A percentile compares a stretch with the other conserved stretches of the same genome.
Conservation (phyloP, 2,888 invertebrate species). For the Callimorpha dominula region DNA sequence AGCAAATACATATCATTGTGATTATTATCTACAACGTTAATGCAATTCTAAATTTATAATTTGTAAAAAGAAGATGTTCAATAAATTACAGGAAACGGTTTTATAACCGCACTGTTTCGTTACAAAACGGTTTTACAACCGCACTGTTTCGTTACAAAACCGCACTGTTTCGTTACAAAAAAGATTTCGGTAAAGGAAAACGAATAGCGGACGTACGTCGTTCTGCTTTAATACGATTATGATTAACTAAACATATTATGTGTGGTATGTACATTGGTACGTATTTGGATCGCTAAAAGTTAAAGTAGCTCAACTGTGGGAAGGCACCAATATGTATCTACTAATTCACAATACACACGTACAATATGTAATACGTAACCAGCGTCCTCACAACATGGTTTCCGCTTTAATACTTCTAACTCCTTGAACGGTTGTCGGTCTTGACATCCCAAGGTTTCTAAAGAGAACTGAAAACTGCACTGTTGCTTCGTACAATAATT, state of each 20-base stretch:
- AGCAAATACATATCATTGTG: conserved; percentile 1
- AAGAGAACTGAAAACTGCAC: no score
- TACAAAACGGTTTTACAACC: not conserved
- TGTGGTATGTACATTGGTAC: not conserved
- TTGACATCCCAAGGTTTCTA: no score
- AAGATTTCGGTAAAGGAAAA: not conserved
- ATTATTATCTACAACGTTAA: conserved; percentile 1
- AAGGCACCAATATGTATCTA: not conserved
- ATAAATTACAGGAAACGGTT: not conserved
- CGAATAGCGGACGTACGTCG: not conserved
- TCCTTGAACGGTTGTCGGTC: no score
- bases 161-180: no score
- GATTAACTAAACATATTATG: not conserved
- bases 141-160: no score
- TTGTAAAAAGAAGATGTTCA: not conserved
- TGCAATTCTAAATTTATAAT: not conserved
- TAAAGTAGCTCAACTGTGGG: not conserved
- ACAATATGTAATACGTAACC: no score
- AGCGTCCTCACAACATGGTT: no score
- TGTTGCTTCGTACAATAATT: no score
- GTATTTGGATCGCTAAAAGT: not conserved
- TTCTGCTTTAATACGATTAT: not conserved
- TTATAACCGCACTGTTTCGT: not conserved
- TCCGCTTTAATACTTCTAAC: no score
- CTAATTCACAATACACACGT: no score